These are phyloP conservation scores for Perccottus glenii DNA, from an alignment of 2,113 vertebrate genomes.

Conservation along the genomic window DNA sequence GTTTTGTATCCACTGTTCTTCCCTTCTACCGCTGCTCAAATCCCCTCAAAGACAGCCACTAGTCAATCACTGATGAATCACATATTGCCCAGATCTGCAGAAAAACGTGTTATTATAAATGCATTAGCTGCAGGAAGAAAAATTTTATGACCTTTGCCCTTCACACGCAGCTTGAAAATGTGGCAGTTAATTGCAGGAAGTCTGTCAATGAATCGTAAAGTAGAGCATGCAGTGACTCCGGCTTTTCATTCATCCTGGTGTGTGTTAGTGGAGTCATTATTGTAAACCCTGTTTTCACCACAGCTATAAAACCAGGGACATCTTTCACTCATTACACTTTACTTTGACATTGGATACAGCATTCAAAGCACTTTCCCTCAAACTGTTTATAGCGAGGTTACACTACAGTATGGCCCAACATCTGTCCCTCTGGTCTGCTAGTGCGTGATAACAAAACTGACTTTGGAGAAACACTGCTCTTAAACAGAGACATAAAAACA, in stretches of 20 bases:
- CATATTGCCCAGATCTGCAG: constrained; percentile 16
- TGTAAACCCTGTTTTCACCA: constrained; percentile 2
- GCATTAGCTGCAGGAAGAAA: constrained; percentile 10
- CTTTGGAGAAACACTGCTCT: constrained; percentile 18
- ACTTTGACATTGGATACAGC: constrained; percentile 24
- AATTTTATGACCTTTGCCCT: background rate
- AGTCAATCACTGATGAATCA: background rate
- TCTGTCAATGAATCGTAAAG: too few species aligned
- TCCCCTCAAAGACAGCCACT: too few species aligned
- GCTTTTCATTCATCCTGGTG: too few species aligned
- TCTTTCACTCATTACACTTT: constrained; percentile 8
- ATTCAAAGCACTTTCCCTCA: background rate
- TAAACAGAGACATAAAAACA: constrained; percentile 33
- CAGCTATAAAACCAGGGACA: constrained; percentile 2
- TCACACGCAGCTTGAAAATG: background rate
- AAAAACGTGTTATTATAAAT: constrained; percentile 25
- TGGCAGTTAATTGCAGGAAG: too few species aligned
- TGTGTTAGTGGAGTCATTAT: background rate
- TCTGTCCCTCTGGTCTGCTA: constrained; percentile 27
- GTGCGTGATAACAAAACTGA: constrained; percentile 29
- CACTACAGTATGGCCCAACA: constrained; percentile 31
- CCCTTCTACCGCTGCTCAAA: too few species aligned
- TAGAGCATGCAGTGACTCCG: too few species aligned
- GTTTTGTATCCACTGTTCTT: too few species aligned
- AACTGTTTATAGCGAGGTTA: constrained; percentile 34